A percentile compares a stretch with the other conserved stretches of the same genome.
Conservation (phyloP, 2,797 vertebrate genomes). For the Cyprinella venusta region DNA sequence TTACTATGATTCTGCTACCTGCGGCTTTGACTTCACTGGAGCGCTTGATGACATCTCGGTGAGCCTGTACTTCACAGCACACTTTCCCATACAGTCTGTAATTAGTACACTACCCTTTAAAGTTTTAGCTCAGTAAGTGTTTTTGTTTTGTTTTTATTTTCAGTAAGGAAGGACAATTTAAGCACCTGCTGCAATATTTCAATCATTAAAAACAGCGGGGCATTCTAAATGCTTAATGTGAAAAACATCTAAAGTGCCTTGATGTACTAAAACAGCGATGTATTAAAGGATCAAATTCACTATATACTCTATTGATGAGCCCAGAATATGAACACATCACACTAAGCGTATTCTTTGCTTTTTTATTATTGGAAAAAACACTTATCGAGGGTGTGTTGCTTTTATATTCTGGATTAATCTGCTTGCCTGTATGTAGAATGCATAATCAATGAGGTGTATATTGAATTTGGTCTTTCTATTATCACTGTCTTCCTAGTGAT, state of each 20-base stretch:
- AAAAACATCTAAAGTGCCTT: not conserved
- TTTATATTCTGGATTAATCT: not conserved
- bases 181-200: not conserved
- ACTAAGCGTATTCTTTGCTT: not conserved
- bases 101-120: not conserved
- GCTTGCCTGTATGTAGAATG: not conserved
- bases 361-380: not conserved
- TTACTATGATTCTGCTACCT: conserved; percentile 94
- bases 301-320: not conserved
- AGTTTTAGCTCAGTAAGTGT: not conserved
- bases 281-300: not conserved
- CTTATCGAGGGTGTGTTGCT: not conserved
- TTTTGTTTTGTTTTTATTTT: not conserved
- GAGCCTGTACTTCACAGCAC: conserved; percentile 66
- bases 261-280: not conserved
- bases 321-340: not conserved
- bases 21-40: conserved; percentile 94
- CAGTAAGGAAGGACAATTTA: not conserved
- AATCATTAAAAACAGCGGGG: not conserved
- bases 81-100: not conserved
- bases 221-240: not conserved
- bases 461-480: not conserved
- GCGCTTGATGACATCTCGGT: conserved; percentile 95
- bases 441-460: not conserved
- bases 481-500: not conserved